Percentiles rank a stretch among this genome's conserved stretches.
phyloP scores from a whole-genome alignment of 2,888 invertebrate genomes.

The Cryptocheilus praepositus region DNA sequence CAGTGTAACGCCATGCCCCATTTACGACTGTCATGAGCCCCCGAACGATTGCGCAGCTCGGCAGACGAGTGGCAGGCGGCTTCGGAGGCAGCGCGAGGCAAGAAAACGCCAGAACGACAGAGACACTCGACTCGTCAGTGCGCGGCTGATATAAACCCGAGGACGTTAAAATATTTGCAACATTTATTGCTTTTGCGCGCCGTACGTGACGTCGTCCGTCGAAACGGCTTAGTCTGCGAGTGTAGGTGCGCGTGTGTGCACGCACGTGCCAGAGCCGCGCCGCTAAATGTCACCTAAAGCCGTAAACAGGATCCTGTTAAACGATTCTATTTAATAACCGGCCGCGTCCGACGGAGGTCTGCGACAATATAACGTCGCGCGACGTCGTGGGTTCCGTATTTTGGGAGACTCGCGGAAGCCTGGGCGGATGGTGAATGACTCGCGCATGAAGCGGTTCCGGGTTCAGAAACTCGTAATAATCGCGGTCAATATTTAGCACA shows the following conservation, averaged over 20 bases:
- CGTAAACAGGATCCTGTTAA: constrained; percentile 26
- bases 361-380: too few species aligned
- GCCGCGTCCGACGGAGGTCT: not conserved
- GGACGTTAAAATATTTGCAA: not conserved
- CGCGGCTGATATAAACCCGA: not conserved
- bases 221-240: not conserved
- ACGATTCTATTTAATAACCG: constrained; percentile 20
- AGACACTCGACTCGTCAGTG: not conserved
- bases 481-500: too few species aligned
- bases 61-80: not conserved
- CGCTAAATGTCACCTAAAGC: constrained; percentile 12
- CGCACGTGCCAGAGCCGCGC: not conserved
- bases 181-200: too few species aligned
- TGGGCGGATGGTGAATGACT: too few species aligned
- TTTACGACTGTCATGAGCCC: too few species aligned
- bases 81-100: not conserved
- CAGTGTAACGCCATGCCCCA: too few species aligned
- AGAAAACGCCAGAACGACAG: not conserved
- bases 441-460: too few species aligned
- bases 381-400: too few species aligned
- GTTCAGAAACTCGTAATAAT: too few species aligned
- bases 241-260: too few species aligned
- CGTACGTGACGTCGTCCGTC: not conserved
- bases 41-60: not conserved
- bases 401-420: too few species aligned